These are phyloP conservation scores for Epistrophe grossulariae DNA, from an alignment of 2,888 invertebrate genomes.

Conservation along the genomic window DNA sequence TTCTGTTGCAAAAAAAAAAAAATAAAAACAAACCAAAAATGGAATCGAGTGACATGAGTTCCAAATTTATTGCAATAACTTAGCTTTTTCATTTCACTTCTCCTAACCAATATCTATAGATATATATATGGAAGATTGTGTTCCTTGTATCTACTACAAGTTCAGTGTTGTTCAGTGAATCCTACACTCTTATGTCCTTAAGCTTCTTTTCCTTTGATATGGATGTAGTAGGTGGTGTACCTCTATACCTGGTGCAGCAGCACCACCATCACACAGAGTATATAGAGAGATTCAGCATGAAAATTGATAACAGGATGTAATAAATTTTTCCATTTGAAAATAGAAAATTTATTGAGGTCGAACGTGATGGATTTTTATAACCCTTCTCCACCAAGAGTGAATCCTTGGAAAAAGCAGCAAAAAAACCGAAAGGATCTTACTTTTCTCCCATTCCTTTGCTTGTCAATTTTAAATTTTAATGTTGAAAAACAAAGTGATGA, in stretches of 20 bases:
- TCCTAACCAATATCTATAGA: neutral
- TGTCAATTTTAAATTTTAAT: conserved; percentile 68
- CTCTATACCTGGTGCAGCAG: conserved; percentile 40
- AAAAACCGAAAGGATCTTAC: neutral
- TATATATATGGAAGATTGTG: neutral
- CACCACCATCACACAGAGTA: neutral
- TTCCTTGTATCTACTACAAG: neutral
- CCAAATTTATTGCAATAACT: conserved; percentile 72
- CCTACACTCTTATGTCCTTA: conserved; percentile 58
- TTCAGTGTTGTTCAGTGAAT: conserved; percentile 18
- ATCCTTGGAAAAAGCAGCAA: neutral
- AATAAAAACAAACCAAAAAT: conserved; percentile 9
- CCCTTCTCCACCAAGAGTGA: conserved; percentile 17
- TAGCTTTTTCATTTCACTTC: conserved; percentile 43
- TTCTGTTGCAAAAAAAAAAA: conserved; percentile 21
- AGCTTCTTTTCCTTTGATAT: conserved; percentile 37
- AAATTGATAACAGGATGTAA: conserved; percentile 74
- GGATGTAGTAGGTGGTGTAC: neutral
- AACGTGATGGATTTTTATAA: conserved; percentile 68
- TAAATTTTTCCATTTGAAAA: conserved; percentile 67
- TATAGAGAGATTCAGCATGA: conserved; percentile 51
- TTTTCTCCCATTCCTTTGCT: neutral
- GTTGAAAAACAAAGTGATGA: conserved; percentile 40
- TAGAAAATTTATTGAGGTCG: conserved; percentile 74
- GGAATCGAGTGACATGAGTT: conserved; percentile 64